Percentiles rank a stretch among this genome's conserved stretches.
These are phyloP conservation scores for Threskiornis aethiopicus DNA, from an alignment of 2,797 vertebrate species.

Conservation along the genomic window DNA sequence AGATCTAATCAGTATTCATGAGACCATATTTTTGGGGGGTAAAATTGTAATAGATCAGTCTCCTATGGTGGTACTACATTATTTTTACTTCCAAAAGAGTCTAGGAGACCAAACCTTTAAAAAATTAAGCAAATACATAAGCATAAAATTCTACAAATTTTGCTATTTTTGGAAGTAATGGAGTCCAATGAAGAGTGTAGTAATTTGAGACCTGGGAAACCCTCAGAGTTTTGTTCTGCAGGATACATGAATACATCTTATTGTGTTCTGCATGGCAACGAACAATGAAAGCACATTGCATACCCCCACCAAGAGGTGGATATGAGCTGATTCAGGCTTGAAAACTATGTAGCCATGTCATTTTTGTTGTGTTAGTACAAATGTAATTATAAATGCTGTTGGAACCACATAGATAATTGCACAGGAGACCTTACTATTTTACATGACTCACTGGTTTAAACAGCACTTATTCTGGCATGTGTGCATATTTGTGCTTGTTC, in stretches of 20 bases:
- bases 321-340: not conserved
- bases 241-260: not conserved
- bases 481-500: conserved; percentile 12
- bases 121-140: not conserved
- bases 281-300: not conserved
- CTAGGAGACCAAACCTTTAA: not conserved
- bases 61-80: not conserved
- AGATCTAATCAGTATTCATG: not conserved
- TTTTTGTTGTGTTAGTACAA: not conserved
- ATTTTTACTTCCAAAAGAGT: not conserved
- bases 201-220: not conserved
- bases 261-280: rapidly evolving
- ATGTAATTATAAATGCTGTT: conserved; percentile 3
- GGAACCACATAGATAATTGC: not conserved
- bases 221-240: not conserved
- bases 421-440: not conserved
- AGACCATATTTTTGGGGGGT: rapidly evolving
- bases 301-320: not conserved
- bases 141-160: not conserved
- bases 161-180: not conserved
- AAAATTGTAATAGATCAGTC: not conserved
- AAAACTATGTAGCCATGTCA: not conserved
- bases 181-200: not conserved
- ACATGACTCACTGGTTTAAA: conserved; percentile 23
- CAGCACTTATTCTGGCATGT: not conserved